Conservation (phyloP, 2,888 invertebrate genomes). For the Diaperis boleti region DNA sequence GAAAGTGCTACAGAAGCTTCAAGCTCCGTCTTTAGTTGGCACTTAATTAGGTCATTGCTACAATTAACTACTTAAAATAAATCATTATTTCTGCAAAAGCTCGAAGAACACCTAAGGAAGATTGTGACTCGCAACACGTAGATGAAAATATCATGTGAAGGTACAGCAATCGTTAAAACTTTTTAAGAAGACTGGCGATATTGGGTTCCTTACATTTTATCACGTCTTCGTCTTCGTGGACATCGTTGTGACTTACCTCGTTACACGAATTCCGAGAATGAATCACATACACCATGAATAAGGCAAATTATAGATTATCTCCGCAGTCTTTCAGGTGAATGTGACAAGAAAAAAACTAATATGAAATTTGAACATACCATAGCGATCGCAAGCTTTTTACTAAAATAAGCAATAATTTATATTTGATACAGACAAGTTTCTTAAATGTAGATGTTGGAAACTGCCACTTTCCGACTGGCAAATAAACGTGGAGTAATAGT, state of each 20-base stretch:
- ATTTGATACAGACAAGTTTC: no score
- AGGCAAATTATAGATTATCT: neutral
- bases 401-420: no score
- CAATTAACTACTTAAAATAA: conserved; percentile 9
- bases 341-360: neutral
- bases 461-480: no score
- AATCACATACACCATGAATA: neutral
- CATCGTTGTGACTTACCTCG: conserved; percentile 20
- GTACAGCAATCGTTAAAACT: neutral
- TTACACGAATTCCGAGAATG: conserved; percentile 14
- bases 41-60: conserved; percentile 36
- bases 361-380: no score
- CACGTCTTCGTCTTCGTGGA: conserved; percentile 14
- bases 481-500: no score
- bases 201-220: conserved; percentile 12
- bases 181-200: conserved; percentile 1
- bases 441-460: no score
- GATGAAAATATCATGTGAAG: no score
- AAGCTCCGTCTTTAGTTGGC: conserved; percentile 29
- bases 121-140: no score
- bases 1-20: conserved; percentile 33
- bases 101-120: no score
- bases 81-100: neutral
- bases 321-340: neutral
- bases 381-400: no score